Evolutionary conservation across 1,140 invertebrate species (phyloP).

Genomic region (Rhopalosiphum maidis): DNA sequence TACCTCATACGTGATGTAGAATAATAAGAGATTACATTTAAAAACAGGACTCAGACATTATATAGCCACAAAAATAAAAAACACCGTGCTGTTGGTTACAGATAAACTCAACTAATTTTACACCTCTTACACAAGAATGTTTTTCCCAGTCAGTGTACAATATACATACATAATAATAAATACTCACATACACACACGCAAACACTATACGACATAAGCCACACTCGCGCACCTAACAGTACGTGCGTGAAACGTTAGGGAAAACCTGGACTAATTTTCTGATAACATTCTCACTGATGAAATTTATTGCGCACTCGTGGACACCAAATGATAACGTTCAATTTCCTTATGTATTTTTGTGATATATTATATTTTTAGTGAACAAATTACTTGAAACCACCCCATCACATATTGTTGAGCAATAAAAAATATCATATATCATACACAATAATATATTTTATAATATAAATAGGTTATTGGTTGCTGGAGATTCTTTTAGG

Average conservation of each 20-base stretch:
- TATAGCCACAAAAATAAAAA: neutral
- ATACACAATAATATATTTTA: neutral
- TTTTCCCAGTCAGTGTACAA: neutral
- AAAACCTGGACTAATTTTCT: constrained; percentile 47
- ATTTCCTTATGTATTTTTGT: constrained; percentile 19
- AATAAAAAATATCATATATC: neutral
- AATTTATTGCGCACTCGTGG: constrained; percentile 46
- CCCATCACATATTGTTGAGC: neutral
- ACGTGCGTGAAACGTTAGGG: neutral
- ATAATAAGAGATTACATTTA: neutral
- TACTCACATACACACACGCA: no score
- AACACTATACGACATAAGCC: no score
- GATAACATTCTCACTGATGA: constrained; percentile 42
- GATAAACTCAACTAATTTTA: constrained; percentile 55
- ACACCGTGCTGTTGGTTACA: constrained; percentile 22
- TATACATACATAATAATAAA: neutral
- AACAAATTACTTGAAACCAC: neutral
- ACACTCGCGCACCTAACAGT: neutral
- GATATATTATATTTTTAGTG: constrained; percentile 24
- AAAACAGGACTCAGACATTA: neutral
- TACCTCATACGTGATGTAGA: neutral
- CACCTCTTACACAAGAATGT: constrained; percentile 53
- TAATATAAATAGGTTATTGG: neutral
- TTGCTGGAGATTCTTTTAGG: neutral
- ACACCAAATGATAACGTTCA: constrained; percentile 44